phyloP scores from a whole-genome alignment of 1,140 invertebrate genomes.

The Drosophila grimshawi region DNA sequence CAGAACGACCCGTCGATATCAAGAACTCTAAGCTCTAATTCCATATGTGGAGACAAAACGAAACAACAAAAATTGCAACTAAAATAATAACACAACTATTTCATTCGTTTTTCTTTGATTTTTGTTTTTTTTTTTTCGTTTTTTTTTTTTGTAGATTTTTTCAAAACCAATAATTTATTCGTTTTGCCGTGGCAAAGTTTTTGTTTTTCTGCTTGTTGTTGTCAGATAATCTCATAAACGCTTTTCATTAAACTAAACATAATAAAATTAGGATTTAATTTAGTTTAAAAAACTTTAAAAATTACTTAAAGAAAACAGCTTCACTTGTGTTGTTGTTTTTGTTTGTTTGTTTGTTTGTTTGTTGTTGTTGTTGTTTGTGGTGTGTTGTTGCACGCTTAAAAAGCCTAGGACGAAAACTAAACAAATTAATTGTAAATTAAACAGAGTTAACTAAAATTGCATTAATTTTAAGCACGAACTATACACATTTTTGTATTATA shows the following conservation, averaged over 20 bases:
- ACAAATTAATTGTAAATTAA: conserved; percentile 77
- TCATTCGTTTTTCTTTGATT: conserved; percentile 60
- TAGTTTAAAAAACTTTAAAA: conserved; percentile 79
- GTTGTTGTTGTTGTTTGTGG: conserved; percentile 43
- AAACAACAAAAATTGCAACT: conserved; percentile 45
- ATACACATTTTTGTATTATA: conserved; percentile 65
- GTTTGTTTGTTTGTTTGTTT: conserved; percentile 19
- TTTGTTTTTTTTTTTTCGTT: conserved; percentile 35
- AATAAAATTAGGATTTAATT: conserved; percentile 80
- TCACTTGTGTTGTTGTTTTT: conserved; percentile 62
- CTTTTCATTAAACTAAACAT: conserved; percentile 82
- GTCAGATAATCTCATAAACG: conserved; percentile 77
- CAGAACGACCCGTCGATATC: conserved; percentile 18
- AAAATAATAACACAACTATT: conserved; percentile 79
- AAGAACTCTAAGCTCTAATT: conserved; percentile 47
- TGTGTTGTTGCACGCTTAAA: conserved; percentile 36
- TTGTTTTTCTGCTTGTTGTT: conserved; percentile 42
- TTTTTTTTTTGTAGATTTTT: conserved; percentile 66
- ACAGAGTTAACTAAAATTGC: conserved; percentile 83
- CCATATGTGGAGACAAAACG: conserved; percentile 22
- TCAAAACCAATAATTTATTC: conserved; percentile 82
- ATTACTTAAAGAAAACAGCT: conserved; percentile 83
- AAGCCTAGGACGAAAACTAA: conserved; percentile 59
- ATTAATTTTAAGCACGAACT: conserved; percentile 78
- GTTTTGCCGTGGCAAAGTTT: conserved; percentile 58